Evolutionary conservation across 2,888 invertebrate species (phyloP).

Genomic region (Gryllus longicercus): DNA sequence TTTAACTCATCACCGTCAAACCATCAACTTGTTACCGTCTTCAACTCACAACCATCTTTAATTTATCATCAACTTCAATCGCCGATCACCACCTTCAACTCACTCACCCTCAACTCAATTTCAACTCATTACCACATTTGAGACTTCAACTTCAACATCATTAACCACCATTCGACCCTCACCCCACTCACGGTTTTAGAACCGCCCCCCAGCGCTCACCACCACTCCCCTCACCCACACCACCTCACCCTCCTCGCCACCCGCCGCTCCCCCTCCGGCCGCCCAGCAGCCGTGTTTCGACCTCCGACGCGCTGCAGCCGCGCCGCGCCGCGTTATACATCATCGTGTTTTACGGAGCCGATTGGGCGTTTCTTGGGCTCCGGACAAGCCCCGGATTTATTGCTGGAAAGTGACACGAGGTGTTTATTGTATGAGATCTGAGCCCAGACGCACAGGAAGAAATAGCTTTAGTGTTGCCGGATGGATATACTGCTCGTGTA

Average conservation of each 20-base stretch:
- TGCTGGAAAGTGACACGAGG: slow-evolving; percentile 50
- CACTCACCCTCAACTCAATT: too few relatives aligned
- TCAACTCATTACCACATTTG: too few relatives aligned
- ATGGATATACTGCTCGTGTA: slow-evolving; percentile 7
- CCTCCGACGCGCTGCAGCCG: background rate
- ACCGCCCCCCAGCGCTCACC: too few relatives aligned
- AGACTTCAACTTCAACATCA: too few relatives aligned
- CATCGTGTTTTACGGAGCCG: slow-evolving; percentile 43
- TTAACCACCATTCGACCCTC: too few relatives aligned
- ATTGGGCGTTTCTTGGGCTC: slow-evolving; percentile 49
- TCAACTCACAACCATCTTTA: too few relatives aligned
- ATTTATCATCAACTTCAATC: too few relatives aligned
- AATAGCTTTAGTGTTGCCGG: background rate
- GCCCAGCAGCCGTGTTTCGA: too few relatives aligned
- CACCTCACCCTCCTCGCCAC: background rate
- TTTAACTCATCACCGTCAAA: too few relatives aligned
- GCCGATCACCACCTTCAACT: too few relatives aligned
- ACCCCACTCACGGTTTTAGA: too few relatives aligned
- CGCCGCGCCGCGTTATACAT: slow-evolving; percentile 27
- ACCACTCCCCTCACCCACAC: background rate
- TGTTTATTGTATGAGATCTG: slow-evolving; percentile 41
- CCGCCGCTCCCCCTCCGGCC: background rate
- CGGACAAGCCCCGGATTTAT: slow-evolving; percentile 50
- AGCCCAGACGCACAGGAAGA: background rate
- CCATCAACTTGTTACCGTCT: too few relatives aligned